These are phyloP conservation scores for Latrodectus hesperus DNA, from an alignment of 2,888 invertebrate species.

Conservation along the genomic window DNA sequence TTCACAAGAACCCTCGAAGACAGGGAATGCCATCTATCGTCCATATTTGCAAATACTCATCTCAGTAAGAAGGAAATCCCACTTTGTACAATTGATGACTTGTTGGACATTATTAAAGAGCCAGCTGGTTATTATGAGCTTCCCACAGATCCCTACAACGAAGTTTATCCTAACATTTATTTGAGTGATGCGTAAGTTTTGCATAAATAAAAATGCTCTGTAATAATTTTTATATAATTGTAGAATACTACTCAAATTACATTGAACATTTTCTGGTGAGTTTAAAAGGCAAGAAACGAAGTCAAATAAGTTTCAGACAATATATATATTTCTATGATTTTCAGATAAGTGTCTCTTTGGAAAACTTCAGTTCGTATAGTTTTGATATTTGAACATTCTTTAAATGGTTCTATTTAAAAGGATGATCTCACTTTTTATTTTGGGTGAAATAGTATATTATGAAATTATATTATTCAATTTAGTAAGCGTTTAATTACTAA, in stretches of 20 bases:
- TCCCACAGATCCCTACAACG: slow-evolving; percentile 75
- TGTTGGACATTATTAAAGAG: slow-evolving; percentile 74
- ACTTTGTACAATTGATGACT: slow-evolving; percentile 74
- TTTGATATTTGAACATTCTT: too few species aligned
- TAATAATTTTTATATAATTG: background rate
- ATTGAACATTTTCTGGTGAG: background rate
- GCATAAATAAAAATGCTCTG: background rate
- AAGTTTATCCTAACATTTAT: slow-evolving; percentile 76
- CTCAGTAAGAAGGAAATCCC: slow-evolving; percentile 45
- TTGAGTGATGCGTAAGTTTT: slow-evolving; percentile 76
- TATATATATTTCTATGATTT: background rate
- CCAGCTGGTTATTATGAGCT: slow-evolving; percentile 74
- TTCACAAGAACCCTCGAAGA: background rate
- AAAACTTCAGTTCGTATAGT: too few species aligned
- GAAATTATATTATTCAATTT: too few species aligned
- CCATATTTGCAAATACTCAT: slow-evolving; percentile 12
- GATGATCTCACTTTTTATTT: too few species aligned
- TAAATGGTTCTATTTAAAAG: too few species aligned
- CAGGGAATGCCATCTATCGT: background rate
- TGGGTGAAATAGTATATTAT: too few species aligned
- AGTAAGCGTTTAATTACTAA: too few species aligned
- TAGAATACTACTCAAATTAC: background rate
- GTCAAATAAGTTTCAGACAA: background rate
- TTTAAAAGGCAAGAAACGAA: background rate
- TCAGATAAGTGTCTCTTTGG: too few species aligned